Evolutionary conservation across 2,797 vertebrate genomes (phyloP), one percentile per base, ranked within the genome.

Genomic region (Falco peregrinus): DNA sequence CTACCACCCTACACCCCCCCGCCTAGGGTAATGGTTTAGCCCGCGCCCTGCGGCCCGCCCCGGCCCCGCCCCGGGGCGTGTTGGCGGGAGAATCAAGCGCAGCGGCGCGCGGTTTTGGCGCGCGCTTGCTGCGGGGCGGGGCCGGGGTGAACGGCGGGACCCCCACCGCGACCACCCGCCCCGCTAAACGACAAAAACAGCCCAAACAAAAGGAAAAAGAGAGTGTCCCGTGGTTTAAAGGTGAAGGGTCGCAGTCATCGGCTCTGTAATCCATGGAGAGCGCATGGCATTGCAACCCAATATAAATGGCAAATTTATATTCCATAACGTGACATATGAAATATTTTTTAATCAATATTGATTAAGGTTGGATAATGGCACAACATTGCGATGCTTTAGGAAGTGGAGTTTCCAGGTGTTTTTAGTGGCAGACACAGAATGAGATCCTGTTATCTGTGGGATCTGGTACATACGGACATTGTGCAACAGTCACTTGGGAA

Each of bases 61-160:
- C 64, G 13, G 37, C 54, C 19, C 88, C 47, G 70, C 75, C 89
- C 64, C 48, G 53, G 90, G 90, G 76, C 79, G 93, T 90, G 94
- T 78, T 97, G 94, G 96, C 96, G 96, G 93, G 95, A 96, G 91
- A 93, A 16, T 56, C 35, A 16, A 74, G 89, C 73, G 90, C 87
- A 31, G 84, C 21, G 1, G 84, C 54, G 89, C 63, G 90, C 67
- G 25, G 22, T 90, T 96, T 94, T 96, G 94, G 96, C 95, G 96
- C 91, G 91, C 78, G 4, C 26, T 2, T 51, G 41, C 13, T 2
- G 53, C 0, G 59, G 67, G 51, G 67, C 43, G 67, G 59, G 43
- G 13, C 37, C 37, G 9, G 31, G 26, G 13, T 3, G 24, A 21
- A n/a, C 25, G 54, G 67, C 56, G 20, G 61, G 33, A 16, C 9